Evolutionary conservation across 2,797 vertebrate species (phyloP), one percentile per base, ranked within the genome.

Genomic region (Sebastes melanostomus): DNA sequence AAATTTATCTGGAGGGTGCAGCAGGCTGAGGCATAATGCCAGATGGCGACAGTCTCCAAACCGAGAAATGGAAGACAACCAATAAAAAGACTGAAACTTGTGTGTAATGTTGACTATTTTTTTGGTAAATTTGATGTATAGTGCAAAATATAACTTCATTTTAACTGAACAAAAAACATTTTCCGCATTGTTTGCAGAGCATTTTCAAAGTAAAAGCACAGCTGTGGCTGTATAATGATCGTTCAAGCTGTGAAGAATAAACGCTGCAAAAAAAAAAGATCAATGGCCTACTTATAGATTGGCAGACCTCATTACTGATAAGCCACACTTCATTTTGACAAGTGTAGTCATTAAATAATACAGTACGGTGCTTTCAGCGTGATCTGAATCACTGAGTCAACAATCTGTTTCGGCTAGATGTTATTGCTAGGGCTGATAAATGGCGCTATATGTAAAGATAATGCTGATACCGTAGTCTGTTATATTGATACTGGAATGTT

Each of bases 341-440:
- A 78, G 54, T 56, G 52, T 34, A 72, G 58, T 65, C 66, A 66
- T 75, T 67, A 72, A 69, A 36, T 60, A 30, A 58, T 61, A 27
- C 22, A 69, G 59, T 56, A n/a, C 1, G 66, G 66, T 8, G 54
- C 36, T 32, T 20, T 65, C 8, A 62, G 68, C 1, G 11, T 42
- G 34, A 72, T 79, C 70, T 66, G 4, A 56, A 77, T 27, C 52
- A 75, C 22, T 13, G 42, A 66, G 72, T 81, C 59, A 78, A 84
- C 82, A 82, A 34, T 62, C 38, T 71, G 34, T 24, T 82, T 82
- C 12, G 46, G 38, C 58, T 59, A 42, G 20, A n/a, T 38, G 32
- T 56, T 74, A 77, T 34, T 38, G 24, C 66, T 36, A 8, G 65
- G 58, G 86, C 72, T 81, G 73, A 86, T 84, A 78, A 81, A 80